A percentile compares a stretch with the other conserved stretches of the same genome.
Conservation (phyloP, 2,888 invertebrate species). For the Drosophila anomelani region DNA sequence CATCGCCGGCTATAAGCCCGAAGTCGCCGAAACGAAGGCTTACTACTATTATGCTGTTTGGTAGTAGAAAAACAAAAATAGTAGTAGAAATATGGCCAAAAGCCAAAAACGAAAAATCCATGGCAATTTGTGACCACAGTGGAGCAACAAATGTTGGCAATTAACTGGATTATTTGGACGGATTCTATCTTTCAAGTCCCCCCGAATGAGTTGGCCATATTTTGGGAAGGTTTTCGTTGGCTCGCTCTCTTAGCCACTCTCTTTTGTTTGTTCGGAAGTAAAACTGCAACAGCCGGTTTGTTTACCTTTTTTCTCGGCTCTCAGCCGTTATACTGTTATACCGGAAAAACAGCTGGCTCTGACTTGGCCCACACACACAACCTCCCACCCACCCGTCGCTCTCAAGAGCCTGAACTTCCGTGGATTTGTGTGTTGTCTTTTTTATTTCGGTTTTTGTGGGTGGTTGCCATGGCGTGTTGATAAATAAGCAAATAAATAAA, state of each 20-base stretch:
- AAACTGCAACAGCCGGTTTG: conserved; percentile 68
- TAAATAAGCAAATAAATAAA: conserved; percentile 73
- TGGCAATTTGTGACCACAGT: conserved; percentile 44
- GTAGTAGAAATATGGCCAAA: conserved; percentile 52
- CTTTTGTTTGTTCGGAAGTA: conserved; percentile 63
- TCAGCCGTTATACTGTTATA: conserved; percentile 64
- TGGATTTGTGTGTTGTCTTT: conserved; percentile 5
- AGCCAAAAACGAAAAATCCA: conserved; percentile 20
- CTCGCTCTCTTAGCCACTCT: conserved; percentile 16
- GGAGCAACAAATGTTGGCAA: conserved; percentile 44
- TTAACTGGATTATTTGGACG: conserved; percentile 26
- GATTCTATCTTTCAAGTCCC: conserved; percentile 2
- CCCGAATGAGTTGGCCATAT: conserved; percentile 11
- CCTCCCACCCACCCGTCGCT: neutral
- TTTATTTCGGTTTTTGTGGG: conserved; percentile 23
- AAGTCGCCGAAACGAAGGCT: conserved; percentile 20
- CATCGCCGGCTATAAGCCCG: conserved; percentile 52
- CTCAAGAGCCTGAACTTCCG: conserved; percentile 22
- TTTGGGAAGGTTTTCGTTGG: conserved; percentile 15
- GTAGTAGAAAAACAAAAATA: conserved; percentile 34
- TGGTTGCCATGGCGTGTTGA: conserved; percentile 73
- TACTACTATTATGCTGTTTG: conserved; percentile 4
- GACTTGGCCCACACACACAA: conserved; percentile 20
- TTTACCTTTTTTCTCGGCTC: conserved; percentile 61
- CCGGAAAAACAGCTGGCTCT: conserved; percentile 34